These are phyloP conservation scores for Oreochromis tanganicae DNA, from an alignment of 2,113 vertebrate genomes.

Conservation along the genomic window DNA sequence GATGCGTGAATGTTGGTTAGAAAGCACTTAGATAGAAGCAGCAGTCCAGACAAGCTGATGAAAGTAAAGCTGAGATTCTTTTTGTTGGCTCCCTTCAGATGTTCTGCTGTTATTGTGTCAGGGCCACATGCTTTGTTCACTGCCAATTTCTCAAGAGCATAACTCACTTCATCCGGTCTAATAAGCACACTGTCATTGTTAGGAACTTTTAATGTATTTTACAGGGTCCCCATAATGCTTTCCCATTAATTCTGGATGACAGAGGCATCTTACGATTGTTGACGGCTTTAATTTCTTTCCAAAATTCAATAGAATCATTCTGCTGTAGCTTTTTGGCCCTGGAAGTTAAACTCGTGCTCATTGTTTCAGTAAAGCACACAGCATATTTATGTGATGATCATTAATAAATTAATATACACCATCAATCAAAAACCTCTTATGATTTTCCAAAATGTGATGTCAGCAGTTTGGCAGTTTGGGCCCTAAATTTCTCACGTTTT, in stretches of 20 bases:
- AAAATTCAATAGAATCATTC: not conserved
- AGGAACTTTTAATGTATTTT: not conserved
- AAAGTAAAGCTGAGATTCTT: not conserved
- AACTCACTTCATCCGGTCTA: not conserved
- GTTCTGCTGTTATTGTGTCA: not conserved
- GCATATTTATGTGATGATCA: not conserved
- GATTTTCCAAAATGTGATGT: not conserved
- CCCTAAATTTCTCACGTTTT: not conserved
- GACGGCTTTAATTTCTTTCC: not conserved
- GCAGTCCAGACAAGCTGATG: not conserved
- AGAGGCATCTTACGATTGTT: not conserved
- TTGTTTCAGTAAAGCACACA: not conserved
- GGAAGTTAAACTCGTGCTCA: not conserved
- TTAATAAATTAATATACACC: not conserved
- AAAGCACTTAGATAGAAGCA: not conserved
- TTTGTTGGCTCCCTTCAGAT: not conserved
- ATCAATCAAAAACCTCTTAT: not conserved
- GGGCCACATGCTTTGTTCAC: not conserved
- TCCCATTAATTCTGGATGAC: not conserved
- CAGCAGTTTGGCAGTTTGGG: not conserved
- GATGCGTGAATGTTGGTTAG: not conserved
- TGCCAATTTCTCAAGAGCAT: not conserved
- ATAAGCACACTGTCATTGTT: not conserved
- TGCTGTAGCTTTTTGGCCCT: not conserved
- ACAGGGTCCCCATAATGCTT: not conserved